Evolutionary conservation across 2,797 vertebrate species (phyloP).

Genomic region (Squalus acanthias): DNA sequence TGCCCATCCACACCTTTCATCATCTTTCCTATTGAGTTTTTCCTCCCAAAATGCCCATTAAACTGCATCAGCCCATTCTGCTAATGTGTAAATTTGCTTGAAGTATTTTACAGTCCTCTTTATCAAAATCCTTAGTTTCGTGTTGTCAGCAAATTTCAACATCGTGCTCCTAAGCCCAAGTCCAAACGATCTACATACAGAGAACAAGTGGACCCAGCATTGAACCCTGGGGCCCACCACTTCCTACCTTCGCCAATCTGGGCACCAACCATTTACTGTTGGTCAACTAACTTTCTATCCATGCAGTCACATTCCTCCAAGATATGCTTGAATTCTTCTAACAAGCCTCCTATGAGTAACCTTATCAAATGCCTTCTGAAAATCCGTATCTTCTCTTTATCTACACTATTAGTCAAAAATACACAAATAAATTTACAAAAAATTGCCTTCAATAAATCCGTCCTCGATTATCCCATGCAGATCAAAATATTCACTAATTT

Average conservation of each 20-base stretch:
- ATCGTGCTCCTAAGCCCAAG: neutral
- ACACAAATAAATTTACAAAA: neutral
- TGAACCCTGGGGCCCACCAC: neutral
- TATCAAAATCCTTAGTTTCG: neutral
- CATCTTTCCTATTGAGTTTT: neutral
- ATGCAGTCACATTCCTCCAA: neutral
- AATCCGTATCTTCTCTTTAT: neutral
- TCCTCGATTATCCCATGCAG: neutral
- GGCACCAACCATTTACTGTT: neutral
- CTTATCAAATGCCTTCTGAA: neutral
- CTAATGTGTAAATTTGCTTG: neutral
- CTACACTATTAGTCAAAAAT: neutral
- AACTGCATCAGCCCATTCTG: neutral
- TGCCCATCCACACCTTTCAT: neutral
- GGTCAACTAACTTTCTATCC: neutral
- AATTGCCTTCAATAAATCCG: neutral
- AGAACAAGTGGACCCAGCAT: neutral
- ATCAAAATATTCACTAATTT: no score
- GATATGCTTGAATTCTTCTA: neutral
- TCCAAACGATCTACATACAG: neutral
- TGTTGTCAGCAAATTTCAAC: neutral
- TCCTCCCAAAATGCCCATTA: neutral
- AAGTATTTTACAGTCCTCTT: neutral
- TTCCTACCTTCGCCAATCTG: neutral
- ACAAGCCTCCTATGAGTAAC: neutral